Evolutionary conservation across 1,140 invertebrate species (phyloP), one percentile per base, ranked within the genome.

Genomic region (Daktulosphaira vitifoliae): DNA sequence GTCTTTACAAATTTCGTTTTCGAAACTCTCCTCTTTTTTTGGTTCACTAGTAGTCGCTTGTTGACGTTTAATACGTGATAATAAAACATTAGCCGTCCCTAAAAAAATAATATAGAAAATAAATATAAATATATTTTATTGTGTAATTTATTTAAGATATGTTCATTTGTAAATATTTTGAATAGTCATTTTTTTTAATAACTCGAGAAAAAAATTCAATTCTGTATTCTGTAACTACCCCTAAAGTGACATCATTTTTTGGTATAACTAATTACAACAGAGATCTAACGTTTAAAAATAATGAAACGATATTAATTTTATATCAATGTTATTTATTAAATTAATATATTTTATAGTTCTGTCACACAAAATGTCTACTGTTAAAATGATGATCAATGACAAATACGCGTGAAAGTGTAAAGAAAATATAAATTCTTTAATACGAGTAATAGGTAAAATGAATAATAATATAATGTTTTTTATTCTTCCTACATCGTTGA

Each of bases 1-100:
- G 76, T 90, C 89, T 79, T 92, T 90, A 77, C 91, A 95, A 62
- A 95, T 80, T 76, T 92, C 90, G 73, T 79, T 83, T 75, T 93
- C 90, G 75, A 89, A 87, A 74, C 84, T 89, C 68, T 90, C 89
- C 71, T 89, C 87, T 77, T 89, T 89, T 75, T 90, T 89, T 33
- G 79, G 74, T 37, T 77, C 71, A 64, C 74, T 73, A 65, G 79
- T 78, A 22, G 74, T 69, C 18, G 79, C 76, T 8, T 82, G 79
- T 69, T 84, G 82, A 68, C 81, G 73, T 71, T 79, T 80, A 23
- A 77, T 74, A 76, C 82, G 72, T 71, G 52, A 39, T n/a, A 66
- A 48, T 15, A 73, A 73, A 74, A 79, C 70, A 46, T 66, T 44
- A 66, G 22, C 44, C 22, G 66, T 42, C 4, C 66, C 66, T 66